Conservation (phyloP, 2,888 invertebrate species). For the Syrphus vitripennis region DNA sequence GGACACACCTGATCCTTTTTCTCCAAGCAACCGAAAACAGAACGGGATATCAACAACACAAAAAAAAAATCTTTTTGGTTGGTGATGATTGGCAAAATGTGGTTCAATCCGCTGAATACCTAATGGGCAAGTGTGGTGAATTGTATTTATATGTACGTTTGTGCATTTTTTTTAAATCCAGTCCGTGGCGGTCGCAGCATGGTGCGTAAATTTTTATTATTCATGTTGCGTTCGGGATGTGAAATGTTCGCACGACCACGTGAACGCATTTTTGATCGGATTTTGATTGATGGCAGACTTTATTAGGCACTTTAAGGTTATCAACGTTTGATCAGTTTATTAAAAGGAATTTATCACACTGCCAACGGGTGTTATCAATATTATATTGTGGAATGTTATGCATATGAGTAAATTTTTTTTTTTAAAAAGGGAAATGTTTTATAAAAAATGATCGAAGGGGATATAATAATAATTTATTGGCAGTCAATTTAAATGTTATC, state of each 20-base stretch:
- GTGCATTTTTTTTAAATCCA: neutral
- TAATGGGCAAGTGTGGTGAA: neutral
- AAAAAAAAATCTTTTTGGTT: constrained; percentile 2
- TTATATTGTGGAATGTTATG: neutral
- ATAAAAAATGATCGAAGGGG: neutral
- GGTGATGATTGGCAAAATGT: neutral
- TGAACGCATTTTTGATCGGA: constrained; percentile 21
- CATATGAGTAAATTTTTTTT: neutral
- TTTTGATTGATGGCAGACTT: constrained; percentile 50
- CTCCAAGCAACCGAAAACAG: neutral
- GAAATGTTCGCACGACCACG: constrained; percentile 58
- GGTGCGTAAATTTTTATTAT: constrained; percentile 33
- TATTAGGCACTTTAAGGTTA: neutral
- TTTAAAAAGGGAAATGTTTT: neutral
- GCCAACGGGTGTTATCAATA: neutral
- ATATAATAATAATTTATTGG: too few species aligned
- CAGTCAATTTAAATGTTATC: too few species aligned
- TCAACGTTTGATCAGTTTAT: constrained; percentile 10
- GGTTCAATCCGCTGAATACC: neutral
- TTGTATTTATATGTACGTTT: neutral
- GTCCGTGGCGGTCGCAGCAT: neutral
- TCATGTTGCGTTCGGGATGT: constrained; percentile 53
- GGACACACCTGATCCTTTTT: neutral
- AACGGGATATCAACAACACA: neutral
- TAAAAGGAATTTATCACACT: neutral